A percentile compares a stretch with the other conserved stretches of the same genome.
Evolutionary conservation across 1,140 invertebrate species (phyloP).

Genomic region (Atta colombica): DNA sequence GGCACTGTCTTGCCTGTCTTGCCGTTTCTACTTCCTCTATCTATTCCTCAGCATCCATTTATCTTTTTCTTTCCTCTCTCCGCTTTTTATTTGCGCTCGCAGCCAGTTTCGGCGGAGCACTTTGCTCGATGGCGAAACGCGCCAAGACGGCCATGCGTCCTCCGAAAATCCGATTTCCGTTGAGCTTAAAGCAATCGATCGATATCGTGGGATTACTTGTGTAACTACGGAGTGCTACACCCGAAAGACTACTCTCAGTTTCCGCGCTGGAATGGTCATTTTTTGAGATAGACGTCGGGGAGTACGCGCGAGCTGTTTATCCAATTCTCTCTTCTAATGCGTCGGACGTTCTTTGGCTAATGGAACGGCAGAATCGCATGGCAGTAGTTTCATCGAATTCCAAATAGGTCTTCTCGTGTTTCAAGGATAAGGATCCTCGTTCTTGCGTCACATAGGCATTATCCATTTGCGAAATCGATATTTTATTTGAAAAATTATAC

Average conservation of each 20-base stretch:
- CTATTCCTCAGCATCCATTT: slow-evolving; percentile 19
- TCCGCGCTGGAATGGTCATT: slow-evolving; percentile 29
- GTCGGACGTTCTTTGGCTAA: slow-evolving; percentile 28
- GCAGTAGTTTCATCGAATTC: slow-evolving; percentile 16
- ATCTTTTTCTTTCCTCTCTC: slow-evolving; percentile 18
- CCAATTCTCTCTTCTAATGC: slow-evolving; percentile 43
- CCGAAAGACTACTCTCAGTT: neutral
- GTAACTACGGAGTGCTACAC: slow-evolving; percentile 29
- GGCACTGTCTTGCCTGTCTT: slow-evolving; percentile 8
- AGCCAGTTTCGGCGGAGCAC: slow-evolving; percentile 50
- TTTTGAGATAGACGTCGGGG: slow-evolving; percentile 17
- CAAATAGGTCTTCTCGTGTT: neutral
- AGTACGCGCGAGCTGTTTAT: slow-evolving; percentile 22
- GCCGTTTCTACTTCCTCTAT: neutral
- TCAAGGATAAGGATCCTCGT: neutral
- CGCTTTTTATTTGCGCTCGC: slow-evolving; percentile 27
- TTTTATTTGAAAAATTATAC: no score
- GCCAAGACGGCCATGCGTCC: slow-evolving; percentile 40
- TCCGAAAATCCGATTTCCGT: slow-evolving; percentile 62
- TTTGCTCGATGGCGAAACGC: slow-evolving; percentile 51
- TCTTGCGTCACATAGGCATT: neutral
- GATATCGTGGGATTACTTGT: slow-evolving; percentile 54
- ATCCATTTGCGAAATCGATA: no score
- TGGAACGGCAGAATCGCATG: neutral
- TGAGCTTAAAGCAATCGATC: slow-evolving; percentile 43